phyloP scores from a whole-genome alignment of 1,140 invertebrate genomes.

The Agrypnia vestita region DNA sequence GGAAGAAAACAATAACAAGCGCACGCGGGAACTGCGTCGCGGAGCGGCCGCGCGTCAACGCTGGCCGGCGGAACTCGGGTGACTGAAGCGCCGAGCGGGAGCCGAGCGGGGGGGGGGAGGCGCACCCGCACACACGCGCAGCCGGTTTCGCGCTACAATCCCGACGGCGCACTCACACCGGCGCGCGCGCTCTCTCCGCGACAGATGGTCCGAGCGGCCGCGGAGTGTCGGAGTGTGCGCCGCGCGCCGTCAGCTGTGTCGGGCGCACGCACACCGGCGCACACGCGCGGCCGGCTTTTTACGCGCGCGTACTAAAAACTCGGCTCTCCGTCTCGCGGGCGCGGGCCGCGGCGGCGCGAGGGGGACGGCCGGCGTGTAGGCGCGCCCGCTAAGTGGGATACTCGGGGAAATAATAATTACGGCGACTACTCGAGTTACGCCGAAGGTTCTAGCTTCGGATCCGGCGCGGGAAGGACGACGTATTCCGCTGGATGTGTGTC shows the following conservation, averaged over 20 bases:
- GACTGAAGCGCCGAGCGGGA: background rate
- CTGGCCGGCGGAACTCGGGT: constrained; percentile 25
- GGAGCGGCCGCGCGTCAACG: background rate
- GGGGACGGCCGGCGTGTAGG: constrained; percentile 18
- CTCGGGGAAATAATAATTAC: constrained; percentile 36
- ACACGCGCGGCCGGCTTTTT: constrained; percentile 52
- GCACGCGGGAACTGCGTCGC: constrained; percentile 13
- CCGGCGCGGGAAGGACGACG: constrained; percentile 24
- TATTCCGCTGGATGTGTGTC: constrained; percentile 26
- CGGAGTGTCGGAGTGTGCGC: background rate
- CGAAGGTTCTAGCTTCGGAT: constrained; percentile 33
- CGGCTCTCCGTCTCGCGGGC: constrained; percentile 25
- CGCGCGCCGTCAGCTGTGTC: constrained; percentile 43
- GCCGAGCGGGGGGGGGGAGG: too few species aligned
- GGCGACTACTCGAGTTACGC: constrained; percentile 42
- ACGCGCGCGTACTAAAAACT: constrained; percentile 39
- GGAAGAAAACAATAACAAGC: constrained; percentile 33
- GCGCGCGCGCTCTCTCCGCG: constrained; percentile 32
- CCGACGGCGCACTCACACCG: background rate
- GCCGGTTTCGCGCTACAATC: constrained; percentile 11
- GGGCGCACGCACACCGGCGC: constrained; percentile 2
- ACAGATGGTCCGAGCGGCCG: constrained; percentile 31
- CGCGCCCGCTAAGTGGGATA: constrained; percentile 15
- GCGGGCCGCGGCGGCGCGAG: background rate
- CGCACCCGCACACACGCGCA: constrained; percentile 15